phyloP scores from a whole-genome alignment of 2,888 invertebrate genomes.

The Bembecia ichneumoniformis region DNA sequence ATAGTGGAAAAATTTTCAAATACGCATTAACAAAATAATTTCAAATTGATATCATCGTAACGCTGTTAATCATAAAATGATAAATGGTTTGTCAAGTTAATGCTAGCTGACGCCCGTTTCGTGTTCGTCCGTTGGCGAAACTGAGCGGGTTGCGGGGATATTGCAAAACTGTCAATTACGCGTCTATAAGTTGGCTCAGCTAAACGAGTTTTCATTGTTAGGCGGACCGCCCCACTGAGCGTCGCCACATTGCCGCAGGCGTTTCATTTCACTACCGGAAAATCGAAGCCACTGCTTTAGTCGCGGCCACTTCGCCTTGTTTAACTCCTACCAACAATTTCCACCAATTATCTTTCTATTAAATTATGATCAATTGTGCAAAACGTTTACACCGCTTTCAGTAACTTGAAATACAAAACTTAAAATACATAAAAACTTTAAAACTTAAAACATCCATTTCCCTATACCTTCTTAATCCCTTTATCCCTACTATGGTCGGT shows the following conservation, averaged over 20 bases:
- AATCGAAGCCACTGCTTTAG: conserved; percentile 18
- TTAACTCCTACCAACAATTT: conserved; percentile 21
- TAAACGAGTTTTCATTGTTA: conserved; percentile 28
- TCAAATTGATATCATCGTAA: too few species aligned
- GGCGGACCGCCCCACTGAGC: conserved; percentile 12
- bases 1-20: too few species aligned
- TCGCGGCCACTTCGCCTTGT: conserved; percentile 3
- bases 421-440: too few species aligned
- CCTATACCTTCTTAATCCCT: too few species aligned
- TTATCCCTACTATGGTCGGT: too few species aligned
- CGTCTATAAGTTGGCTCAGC: conserved; percentile 16
- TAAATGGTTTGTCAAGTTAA: conserved; percentile 7
- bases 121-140: conserved; percentile 1
- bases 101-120: conserved; percentile 8
- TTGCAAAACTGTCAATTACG: conserved; percentile 19
- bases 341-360: conserved; percentile 14
- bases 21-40: too few species aligned
- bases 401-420: too few species aligned
- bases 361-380: neutral
- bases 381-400: too few species aligned
- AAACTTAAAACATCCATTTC: too few species aligned
- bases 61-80: conserved; percentile 5
- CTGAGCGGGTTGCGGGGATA: conserved; percentile 4
- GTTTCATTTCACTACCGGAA: conserved; percentile 12
- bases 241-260: conserved; percentile 7